Base-by-base conservation (phyloP, 2,888 invertebrate species). In the Macropis europaea region DNA sequence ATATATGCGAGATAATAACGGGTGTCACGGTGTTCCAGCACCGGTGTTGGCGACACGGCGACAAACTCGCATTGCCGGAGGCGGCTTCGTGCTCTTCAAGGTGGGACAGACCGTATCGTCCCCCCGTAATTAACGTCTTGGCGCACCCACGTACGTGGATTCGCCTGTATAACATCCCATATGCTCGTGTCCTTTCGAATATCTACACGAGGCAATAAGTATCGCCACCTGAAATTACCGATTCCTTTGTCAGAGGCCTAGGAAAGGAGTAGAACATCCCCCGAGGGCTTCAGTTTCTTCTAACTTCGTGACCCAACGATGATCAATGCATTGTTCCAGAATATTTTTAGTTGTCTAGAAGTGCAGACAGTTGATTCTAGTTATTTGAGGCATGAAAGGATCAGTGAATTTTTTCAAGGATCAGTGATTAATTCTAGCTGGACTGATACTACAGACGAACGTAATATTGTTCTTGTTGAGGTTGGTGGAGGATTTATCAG, bases 101-200 rank as follows among this genome's bases (percentile, higher is more conserved):
- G 75, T 75, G 76, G 77, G 80, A 77, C 79, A 77, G 73, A 66
- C 64, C 78, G 67, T 73, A 59, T 59, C 71, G 73, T 77, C 76
- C 79, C 79, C 80, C 83, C 79, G 77, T 85, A 86, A 86, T 86
- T 86, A 86, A 84, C 79, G 78, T 67, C 69, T 68, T 78, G 79
- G 64, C 80, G 78, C 81, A 76, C 78, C 77, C 68, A 73, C 75
- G 70, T 75, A 72, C 71, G 73, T 24, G 48, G 40, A 54, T 63
- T 45, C 66, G 60, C 66, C 60, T 59, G 53, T 76, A 60, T 73
- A 63, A 43, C 53, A 53, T 63, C 59, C 24, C 71, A 19, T 59
- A 73, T 47, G 47, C 48, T 42, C 48, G 53, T 63, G 59, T 71
- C 57, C 57, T 53, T 53, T 53, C 72, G 28, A 48, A 40, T 71